Percentiles rank a stretch among this genome's conserved stretches.
These are phyloP conservation scores for Malthinus flaveolus DNA, from an alignment of 2,888 invertebrate species.

Conservation along the genomic window DNA sequence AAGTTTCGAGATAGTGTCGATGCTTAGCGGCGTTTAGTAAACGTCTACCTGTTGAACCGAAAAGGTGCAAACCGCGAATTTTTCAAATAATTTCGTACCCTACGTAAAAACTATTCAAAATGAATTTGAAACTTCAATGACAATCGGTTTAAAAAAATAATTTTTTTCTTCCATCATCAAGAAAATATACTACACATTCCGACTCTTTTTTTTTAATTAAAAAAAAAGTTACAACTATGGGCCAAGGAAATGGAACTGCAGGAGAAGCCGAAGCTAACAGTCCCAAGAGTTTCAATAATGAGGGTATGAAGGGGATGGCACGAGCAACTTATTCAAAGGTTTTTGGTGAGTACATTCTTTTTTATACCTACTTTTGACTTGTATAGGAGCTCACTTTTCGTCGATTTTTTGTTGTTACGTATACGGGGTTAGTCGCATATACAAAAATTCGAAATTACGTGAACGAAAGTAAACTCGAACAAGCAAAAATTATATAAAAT, in stretches of 20 bases:
- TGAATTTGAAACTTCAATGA: not conserved
- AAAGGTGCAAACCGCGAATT: not conserved
- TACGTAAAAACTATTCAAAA: not conserved
- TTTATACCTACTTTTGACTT: not conserved
- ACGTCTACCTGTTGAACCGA: slow-evolving; percentile 10
- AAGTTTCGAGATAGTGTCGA: slow-evolving; percentile 16
- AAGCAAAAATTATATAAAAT: no score
- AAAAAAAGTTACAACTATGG: slow-evolving; percentile 8
- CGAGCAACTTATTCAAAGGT: not conserved
- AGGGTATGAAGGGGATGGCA: not conserved
- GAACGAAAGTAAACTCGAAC: no score
- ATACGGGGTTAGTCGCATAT: no score
- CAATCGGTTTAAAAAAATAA: not conserved
- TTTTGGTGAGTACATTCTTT: slow-evolving; percentile 5
- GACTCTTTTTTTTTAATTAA: slow-evolving; percentile 1
- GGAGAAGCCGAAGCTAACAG: slow-evolving; percentile 7
- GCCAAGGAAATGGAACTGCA: slow-evolving; percentile 12
- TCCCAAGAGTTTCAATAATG: not conserved
- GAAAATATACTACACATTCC: slow-evolving; percentile 3
- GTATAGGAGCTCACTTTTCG: no score
- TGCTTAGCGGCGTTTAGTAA: slow-evolving; percentile 13
- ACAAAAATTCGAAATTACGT: no score
- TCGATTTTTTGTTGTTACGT: no score
- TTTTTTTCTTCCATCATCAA: not conserved
- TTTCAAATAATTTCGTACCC: not conserved